Evolutionary conservation across 2,797 vertebrate species (phyloP), one percentile per base, ranked within the genome.

Genomic region (Stomatorhinus walkeri): DNA sequence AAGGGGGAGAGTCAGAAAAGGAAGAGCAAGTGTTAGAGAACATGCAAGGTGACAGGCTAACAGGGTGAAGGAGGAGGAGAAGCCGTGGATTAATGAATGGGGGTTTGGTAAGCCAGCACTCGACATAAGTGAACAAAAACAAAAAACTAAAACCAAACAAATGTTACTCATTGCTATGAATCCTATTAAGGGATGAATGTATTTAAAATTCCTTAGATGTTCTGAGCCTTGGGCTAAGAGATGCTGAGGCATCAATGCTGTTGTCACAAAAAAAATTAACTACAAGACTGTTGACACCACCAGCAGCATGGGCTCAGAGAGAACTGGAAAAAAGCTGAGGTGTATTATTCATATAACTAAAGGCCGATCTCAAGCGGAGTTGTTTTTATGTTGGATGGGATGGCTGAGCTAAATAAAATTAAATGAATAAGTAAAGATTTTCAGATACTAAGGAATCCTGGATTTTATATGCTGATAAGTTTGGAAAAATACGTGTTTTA

Each of bases 1-100:
- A 76, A 86, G 48, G 91, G 95, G 32, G 68, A 36, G 91, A 93
- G 92, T 95, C 94, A 92, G 93, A 94, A 91, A 94, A 92, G 93
- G 91, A 92, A 94, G 89, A 54, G 56, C 93, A 96, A 96, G 94
- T 94, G 91, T 93, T 91, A 94, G 94, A 93, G 93, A 92, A 90
- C 96, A 97, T 97, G 97, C 97, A 96, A 93, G 95, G 93, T 91
- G 90, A 92, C 93, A 91, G 94, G 92, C 91, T 87, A 16, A 79
- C 40, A 92, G 89, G 91, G 68, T 9, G 92, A 89, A 48, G 46
- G 46, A 95, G 90, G 54, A 93, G 86, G 28, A 91, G 91, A 90
- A 92, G 90, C 85, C 91, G 90, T 89, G 89, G 91, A 92, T 91
- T 88, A 93, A 84, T 90, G 91, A 93, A 92, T 91, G 90, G 92